Evolutionary conservation across 2,888 invertebrate genomes (phyloP), one percentile per base, ranked within the genome.

Genomic region (Metellina segmentata): DNA sequence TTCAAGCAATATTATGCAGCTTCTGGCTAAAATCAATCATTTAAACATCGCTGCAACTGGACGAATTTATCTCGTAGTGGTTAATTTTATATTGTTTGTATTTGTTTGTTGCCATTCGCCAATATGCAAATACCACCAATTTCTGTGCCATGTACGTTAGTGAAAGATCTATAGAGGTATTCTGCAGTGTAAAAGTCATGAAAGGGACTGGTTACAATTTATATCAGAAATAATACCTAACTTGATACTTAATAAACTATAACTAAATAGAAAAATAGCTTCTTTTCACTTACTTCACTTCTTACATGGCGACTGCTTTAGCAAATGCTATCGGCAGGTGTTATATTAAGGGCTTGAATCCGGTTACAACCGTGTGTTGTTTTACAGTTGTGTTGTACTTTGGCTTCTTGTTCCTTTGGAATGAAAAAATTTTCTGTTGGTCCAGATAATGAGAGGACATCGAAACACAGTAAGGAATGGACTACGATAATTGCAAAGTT

Each of bases 401-500:
- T 34, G 34, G 34, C 34, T 34, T 34, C 34, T 72, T 34, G 53
- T 74, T 48, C 53, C 74, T 13, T 34, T 81, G 16, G 77, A 20
- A 49, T 48, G 71, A 71, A 82, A 6, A 34, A 61, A 9, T 61
- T 82, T 83, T 48, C 79, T 20, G 53, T 79, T 20, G 16, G 8
- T 74, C 52, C 19, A 34, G 81, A 71, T 81, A 81, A 81, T 81
- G 74, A 52, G 69, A 77, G 19, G 85, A 51, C 71, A 16, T n/a
- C 9, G 48, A 77, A 49, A 51, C 11, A 77, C 77, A 77, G 69
- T 7, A 16, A 74, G 69, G 49, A 75, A 85, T 61, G n/a, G 72
- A n/a, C 49, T 48, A 6, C 69, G 61, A 77, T 85, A 85, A 85
- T 85, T 85, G 49, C 85, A n/a, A 77, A 77, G 75, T 77, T 77